Evolutionary conservation across 92 coral and sea anemone species (phyloP).

Genomic region (Virgularia gustaviana): DNA sequence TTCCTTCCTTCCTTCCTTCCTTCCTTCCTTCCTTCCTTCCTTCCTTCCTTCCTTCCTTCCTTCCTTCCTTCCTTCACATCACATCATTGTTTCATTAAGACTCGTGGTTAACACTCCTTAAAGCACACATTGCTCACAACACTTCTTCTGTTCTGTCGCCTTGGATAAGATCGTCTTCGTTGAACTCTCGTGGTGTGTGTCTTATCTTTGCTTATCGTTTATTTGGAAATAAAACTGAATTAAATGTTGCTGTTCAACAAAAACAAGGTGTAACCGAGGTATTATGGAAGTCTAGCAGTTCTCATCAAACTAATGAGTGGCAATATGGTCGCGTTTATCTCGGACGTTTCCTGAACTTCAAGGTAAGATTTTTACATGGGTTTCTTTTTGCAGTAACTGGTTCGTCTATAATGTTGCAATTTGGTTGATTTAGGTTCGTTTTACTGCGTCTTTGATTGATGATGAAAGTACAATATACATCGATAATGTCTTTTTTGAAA

Average conservation of each 20-base stretch:
- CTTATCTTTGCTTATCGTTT: slow-evolving; percentile 7
- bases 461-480: not conserved
- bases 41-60: too few relatives aligned
- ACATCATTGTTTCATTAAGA: too few relatives aligned
- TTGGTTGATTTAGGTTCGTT: not conserved
- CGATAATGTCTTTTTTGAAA: not conserved
- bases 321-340: not conserved
- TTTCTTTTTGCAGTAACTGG: too few relatives aligned
- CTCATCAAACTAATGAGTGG: not conserved
- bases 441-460: not conserved
- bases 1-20: too few relatives aligned
- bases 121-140: not conserved
- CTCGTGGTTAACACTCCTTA: not conserved
- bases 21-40: too few relatives aligned
- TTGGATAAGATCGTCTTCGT: not conserved
- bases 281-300: not conserved
- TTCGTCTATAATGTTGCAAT: not conserved
- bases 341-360: not conserved
- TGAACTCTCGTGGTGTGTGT: not conserved
- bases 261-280: not conserved
- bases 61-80: too few relatives aligned
- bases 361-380: not conserved
- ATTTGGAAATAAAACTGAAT: not conserved
- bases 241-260: not conserved
- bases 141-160: not conserved